These are phyloP conservation scores for Idris sp. DNA, from an alignment of 1,140 invertebrate species.

Conservation along the genomic window DNA sequence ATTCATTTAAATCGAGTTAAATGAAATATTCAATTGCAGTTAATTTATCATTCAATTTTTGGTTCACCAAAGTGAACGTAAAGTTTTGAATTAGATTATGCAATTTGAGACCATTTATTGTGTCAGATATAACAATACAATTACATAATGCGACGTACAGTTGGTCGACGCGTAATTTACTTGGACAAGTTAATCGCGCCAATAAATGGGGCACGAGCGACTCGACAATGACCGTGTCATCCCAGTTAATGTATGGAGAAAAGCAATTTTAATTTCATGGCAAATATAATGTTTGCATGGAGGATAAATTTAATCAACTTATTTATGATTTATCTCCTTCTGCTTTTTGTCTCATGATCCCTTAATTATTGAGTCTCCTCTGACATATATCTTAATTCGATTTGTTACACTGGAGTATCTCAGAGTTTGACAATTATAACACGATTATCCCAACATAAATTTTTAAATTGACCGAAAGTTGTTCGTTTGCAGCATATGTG, in stretches of 20 bases:
- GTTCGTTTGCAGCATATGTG: background rate
- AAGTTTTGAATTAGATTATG: slow-evolving; percentile 30
- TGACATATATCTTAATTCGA: too few species aligned
- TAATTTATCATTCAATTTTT: too few species aligned
- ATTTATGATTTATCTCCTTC: slow-evolving; percentile 11
- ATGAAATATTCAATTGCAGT: too few species aligned
- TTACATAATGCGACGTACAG: slow-evolving; percentile 24
- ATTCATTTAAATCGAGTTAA: too few species aligned
- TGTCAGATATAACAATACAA: slow-evolving; percentile 28
- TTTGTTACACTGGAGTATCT: slow-evolving; percentile 1
- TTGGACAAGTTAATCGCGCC: slow-evolving; percentile 34
- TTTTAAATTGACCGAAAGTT: too few species aligned
- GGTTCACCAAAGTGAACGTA: slow-evolving; percentile 5
- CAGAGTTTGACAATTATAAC: background rate
- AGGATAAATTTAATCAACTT: slow-evolving; percentile 13
- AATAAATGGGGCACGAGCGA: slow-evolving; percentile 44
- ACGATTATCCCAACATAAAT: background rate
- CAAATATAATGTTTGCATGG: slow-evolving; percentile 25
- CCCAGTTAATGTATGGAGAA: slow-evolving; percentile 34
- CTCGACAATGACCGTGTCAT: slow-evolving; percentile 55
- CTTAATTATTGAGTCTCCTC: slow-evolving; percentile 13
- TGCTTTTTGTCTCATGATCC: slow-evolving; percentile 15
- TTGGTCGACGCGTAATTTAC: slow-evolving; percentile 33
- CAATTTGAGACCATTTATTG: slow-evolving; percentile 34
- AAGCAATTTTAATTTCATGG: slow-evolving; percentile 36